Conservation (phyloP, 2,113 vertebrate species). For the Onychostruthus taczanowskii region DNA sequence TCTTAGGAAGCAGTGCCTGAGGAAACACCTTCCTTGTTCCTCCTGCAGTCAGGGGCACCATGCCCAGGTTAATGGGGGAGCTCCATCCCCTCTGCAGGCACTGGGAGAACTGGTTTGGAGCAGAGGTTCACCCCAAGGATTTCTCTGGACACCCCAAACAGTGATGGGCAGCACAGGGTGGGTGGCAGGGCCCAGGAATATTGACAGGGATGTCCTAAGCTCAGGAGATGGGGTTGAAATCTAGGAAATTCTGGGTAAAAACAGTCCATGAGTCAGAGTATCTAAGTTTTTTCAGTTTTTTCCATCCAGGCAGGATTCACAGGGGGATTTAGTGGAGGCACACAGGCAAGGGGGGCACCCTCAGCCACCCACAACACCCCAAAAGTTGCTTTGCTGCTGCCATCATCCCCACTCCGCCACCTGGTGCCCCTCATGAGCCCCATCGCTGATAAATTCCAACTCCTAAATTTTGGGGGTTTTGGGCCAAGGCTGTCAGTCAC, state of each 20-base stretch:
- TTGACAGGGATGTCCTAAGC: neutral
- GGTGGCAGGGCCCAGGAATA: neutral
- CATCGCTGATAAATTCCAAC: rapidly evolving
- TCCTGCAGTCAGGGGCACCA: neutral
- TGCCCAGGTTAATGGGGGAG: neutral
- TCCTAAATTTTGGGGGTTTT: neutral
- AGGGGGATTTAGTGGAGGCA: rapidly evolving
- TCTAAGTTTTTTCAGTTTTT: neutral
- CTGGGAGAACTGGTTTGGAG: neutral
- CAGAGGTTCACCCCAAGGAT: neutral
- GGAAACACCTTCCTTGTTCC: neutral
- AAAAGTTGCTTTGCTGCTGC: neutral
- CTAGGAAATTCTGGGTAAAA: neutral
- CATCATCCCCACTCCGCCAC: neutral
- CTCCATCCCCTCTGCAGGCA: neutral
- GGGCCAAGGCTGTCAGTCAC: neutral
- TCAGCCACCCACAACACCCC: neutral
- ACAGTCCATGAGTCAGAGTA: no score
- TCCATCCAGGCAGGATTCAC: neutral
- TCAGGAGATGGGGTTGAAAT: neutral
- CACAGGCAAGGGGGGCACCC: neutral
- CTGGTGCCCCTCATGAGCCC: neutral
- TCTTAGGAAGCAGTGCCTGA: neutral
- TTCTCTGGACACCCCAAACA: neutral
- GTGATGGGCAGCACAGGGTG: neutral